phyloP scores from a whole-genome alignment of 2,888 invertebrate species.

The Himalopsyche japonica region DNA sequence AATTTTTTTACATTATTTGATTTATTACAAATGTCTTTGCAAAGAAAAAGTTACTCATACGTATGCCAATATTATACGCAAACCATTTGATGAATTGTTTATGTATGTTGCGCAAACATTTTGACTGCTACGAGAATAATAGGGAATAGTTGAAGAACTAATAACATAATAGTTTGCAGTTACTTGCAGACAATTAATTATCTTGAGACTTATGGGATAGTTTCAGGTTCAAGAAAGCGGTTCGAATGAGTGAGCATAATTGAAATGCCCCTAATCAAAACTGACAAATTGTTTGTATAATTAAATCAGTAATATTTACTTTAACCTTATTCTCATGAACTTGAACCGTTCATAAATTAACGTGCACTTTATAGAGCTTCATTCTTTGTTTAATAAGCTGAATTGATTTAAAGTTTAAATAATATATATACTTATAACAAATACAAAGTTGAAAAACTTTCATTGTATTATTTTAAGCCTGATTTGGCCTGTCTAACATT shows the following conservation, averaged over 20 bases:
- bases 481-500: too few relatives aligned
- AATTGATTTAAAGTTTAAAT: too few relatives aligned
- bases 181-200: background rate
- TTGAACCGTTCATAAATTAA: too few relatives aligned
- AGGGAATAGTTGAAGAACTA: too few relatives aligned
- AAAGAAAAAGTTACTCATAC: background rate
- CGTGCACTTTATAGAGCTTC: too few relatives aligned
- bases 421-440: too few relatives aligned
- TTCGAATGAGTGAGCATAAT: background rate
- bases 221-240: background rate
- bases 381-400: too few relatives aligned
- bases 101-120: background rate
- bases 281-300: background rate
- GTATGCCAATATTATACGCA: background rate
- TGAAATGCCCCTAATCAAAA: background rate
- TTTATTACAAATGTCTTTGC: background rate
- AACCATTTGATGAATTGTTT: background rate
- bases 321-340: too few relatives aligned
- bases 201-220: background rate
- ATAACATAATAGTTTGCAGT: background rate
- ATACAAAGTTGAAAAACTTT: background rate
- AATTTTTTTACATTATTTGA: too few relatives aligned
- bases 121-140: background rate
- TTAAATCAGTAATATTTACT: background rate
- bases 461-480: too few relatives aligned